Base-by-base conservation (phyloP, 2,888 invertebrate species). In the Mythimna loreyi region DNA sequence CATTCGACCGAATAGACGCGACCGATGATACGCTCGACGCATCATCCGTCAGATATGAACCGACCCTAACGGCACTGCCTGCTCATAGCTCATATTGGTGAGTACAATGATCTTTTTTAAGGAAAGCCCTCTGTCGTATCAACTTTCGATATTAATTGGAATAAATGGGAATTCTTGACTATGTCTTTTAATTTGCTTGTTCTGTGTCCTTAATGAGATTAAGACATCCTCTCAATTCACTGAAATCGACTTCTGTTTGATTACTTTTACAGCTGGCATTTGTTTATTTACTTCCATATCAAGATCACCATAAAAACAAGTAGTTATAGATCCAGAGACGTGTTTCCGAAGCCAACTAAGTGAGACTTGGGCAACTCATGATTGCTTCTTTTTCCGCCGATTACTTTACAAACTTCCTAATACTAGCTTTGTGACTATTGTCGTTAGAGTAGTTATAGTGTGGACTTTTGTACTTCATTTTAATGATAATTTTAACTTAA, bases 321-420 rank as follows among this genome's bases (percentile, higher is more conserved):
- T 16, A 40, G 25, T 53, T 52, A 60, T 60, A 40, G 30, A 43
- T 33, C 28, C 30, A 36, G 47, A n/a, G 58, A 60, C 33, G 55
- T 70, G 59, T 67, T 64, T 49, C 45, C 56, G 60, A 63, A 61
- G 45, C 72, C 68, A 55, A 58, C 55, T 63, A 72, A 67, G 56
- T 67, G 72, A 47, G 68, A 78, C 67, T 80, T 72, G 55, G 60
- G 23, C 30, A 82, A 83, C 82, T 83, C 73, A 73, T 78, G 75
- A 81, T 85, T 80, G 72, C 78, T 81, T 78, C 80, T 80, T 72
- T 80, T 72, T 71, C 70, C 56, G 67, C 62, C 64, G 77, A 83
- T 83, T 81, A 82, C 74, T 83, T 83, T 74, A 72, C 63, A 57
- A 80, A 78, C 72, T 78, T 78, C 59, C 53, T 61, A 49, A 70